These are phyloP conservation scores for Melangyna quadrimaculata DNA, from an alignment of 2,888 invertebrate genomes.

Conservation along the genomic window DNA sequence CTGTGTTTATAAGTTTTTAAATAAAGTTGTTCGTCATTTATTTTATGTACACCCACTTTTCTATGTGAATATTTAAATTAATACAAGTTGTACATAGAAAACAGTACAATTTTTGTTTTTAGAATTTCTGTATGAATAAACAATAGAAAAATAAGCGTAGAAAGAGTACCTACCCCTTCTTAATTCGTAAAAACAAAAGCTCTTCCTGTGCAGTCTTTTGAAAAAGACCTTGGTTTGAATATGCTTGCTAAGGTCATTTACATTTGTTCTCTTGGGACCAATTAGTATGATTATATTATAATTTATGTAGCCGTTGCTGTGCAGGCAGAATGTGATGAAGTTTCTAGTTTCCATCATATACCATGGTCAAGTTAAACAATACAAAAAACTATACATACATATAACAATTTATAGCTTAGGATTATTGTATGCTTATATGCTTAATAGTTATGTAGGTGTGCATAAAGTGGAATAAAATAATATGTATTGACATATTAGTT, in stretches of 20 bases:
- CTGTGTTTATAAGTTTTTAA: no score
- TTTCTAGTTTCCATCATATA: background rate
- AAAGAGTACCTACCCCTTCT: no score
- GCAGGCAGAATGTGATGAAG: background rate
- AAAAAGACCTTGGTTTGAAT: conserved; percentile 10
- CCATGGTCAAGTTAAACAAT: conserved; percentile 7
- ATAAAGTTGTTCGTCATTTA: no score
- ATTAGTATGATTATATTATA: conserved; percentile 49
- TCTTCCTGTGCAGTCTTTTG: background rate
- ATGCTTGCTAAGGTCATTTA: conserved; percentile 33
- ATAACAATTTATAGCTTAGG: background rate
- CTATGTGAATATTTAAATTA: no score
- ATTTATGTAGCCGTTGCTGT: conserved; percentile 1
- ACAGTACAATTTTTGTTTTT: no score
- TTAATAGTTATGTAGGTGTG: background rate
- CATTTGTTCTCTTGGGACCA: conserved; percentile 32
- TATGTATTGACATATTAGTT: conserved; percentile 1
- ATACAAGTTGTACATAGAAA: no score
- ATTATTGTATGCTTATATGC: no score
- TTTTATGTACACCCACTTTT: no score
- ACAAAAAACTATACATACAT: background rate
- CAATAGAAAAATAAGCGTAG: no score
- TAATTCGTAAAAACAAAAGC: background rate
- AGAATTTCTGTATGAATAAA: no score
- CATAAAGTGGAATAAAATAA: conserved; percentile 7